These are phyloP conservation scores for Oreochromis aureus DNA, from an alignment of 2,113 vertebrate genomes.

Conservation along the genomic window DNA sequence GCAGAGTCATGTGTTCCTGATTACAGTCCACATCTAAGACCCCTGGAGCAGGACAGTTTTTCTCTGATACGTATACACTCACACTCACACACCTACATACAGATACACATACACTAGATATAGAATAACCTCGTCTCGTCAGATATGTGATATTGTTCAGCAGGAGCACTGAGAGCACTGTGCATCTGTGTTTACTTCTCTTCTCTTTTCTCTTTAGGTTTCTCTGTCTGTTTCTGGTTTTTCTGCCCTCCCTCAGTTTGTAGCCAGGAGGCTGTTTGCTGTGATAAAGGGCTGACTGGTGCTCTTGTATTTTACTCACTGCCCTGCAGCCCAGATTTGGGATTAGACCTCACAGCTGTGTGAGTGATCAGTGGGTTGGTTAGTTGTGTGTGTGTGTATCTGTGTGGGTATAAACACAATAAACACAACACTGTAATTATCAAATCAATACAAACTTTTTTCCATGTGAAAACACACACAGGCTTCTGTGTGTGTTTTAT, in stretches of 20 bases:
- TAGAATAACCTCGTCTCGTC: slow-evolving; percentile 74
- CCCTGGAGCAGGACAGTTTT: slow-evolving; percentile 60
- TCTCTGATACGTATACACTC: slow-evolving; percentile 10
- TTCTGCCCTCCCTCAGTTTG: slow-evolving; percentile 35
- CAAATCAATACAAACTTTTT: background rate
- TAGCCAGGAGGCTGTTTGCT: slow-evolving; percentile 46
- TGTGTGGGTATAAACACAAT: background rate
- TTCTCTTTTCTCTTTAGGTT: slow-evolving; percentile 30
- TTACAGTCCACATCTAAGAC: slow-evolving; percentile 84
- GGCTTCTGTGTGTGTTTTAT: background rate
- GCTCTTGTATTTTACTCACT: slow-evolving; percentile 24
- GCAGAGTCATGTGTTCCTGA: slow-evolving; percentile 86
- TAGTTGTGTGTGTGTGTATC: slow-evolving; percentile 6
- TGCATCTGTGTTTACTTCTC: slow-evolving; percentile 54
- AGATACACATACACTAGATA: slow-evolving; percentile 45
- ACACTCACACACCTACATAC: background rate
- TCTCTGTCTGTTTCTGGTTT: slow-evolving; percentile 43
- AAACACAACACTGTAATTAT: slow-evolving; percentile 15
- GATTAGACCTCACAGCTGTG: slow-evolving; percentile 29
- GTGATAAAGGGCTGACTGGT: slow-evolving; percentile 33
- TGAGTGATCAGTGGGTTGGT: slow-evolving; percentile 23
- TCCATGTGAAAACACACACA: background rate
- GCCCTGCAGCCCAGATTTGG: slow-evolving; percentile 24
- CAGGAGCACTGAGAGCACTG: slow-evolving; percentile 66
- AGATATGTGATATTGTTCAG: slow-evolving; percentile 84